Conservation (phyloP, 2,113 vertebrate genomes). For the Campylomormyrus numenius region DNA sequence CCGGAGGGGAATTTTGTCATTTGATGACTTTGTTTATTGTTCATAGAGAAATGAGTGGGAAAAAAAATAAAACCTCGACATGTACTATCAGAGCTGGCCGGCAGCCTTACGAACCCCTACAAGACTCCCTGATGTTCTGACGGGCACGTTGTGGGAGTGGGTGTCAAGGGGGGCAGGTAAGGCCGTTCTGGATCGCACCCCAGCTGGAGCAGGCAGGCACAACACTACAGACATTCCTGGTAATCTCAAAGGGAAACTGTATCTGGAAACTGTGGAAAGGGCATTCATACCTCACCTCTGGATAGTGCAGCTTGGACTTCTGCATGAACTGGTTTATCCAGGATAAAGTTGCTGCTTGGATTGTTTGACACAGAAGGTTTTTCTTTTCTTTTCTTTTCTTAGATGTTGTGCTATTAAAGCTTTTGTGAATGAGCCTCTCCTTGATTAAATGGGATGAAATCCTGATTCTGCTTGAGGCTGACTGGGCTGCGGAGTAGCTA, state of each 20-base stretch:
- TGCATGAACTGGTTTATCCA: background rate
- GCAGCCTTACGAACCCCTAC: background rate
- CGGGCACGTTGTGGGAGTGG: background rate
- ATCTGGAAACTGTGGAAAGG: background rate
- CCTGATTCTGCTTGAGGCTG: background rate
- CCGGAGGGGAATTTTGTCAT: background rate
- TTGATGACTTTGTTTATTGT: slow-evolving; percentile 9
- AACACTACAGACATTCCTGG: background rate
- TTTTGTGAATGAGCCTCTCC: background rate
- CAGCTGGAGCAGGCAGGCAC: background rate
- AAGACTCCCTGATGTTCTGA: background rate
- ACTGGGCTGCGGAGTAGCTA: background rate
- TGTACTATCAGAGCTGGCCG: background rate
- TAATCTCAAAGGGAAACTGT: background rate
- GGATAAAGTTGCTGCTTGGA: background rate
- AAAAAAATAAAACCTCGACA: background rate
- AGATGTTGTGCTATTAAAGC: background rate
- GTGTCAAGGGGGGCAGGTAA: background rate
- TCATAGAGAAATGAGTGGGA: background rate
- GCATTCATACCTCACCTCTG: background rate
- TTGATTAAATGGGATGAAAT: background rate
- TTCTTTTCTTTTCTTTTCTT: background rate
- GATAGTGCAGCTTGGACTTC: background rate
- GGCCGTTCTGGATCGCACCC: background rate
- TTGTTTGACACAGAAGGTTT: background rate